Conservation (phyloP, 1,140 invertebrate species). For the Aphelinus atriplicis region DNA sequence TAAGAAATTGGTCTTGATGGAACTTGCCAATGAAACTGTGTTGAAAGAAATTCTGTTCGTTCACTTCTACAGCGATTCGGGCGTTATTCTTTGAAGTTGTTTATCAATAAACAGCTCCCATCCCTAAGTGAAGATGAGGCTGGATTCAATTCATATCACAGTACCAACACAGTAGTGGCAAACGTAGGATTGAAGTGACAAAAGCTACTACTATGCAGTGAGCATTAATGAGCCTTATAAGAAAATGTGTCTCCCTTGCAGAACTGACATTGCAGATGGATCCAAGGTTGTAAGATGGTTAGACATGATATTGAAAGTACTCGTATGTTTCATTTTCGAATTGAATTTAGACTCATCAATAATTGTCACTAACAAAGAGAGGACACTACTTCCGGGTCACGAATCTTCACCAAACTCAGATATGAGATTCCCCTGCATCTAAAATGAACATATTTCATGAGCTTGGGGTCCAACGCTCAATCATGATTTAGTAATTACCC, state of each 20-base stretch:
- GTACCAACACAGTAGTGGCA: constrained; percentile 97
- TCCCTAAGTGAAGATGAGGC: constrained; percentile 94
- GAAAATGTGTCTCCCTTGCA: constrained; percentile 88
- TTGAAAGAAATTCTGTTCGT: constrained; percentile 88
- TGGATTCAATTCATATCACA: constrained; percentile 99
- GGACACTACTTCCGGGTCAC: constrained; percentile 65
- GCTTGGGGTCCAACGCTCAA: too few species aligned
- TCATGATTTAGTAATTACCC: too few species aligned
- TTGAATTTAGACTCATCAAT: neutral
- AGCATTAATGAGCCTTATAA: constrained; percentile 50
- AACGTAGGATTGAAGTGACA: constrained; percentile 93
- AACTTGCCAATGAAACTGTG: constrained; percentile 84
- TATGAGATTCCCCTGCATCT: too few species aligned
- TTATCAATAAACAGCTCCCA: constrained; percentile 94
- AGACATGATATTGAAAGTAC: constrained; percentile 95
- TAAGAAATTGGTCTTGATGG: constrained; percentile 97
- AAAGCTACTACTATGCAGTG: constrained; percentile 92
- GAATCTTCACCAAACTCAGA: too few species aligned
- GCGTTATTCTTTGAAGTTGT: constrained; percentile 98
- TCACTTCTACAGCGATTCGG: constrained; percentile 92
- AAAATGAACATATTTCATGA: too few species aligned
- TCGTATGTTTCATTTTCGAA: constrained; percentile 72
- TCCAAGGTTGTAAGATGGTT: constrained; percentile 98
- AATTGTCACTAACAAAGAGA: constrained; percentile 98
- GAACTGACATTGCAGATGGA: constrained; percentile 95